Percentiles rank a stretch among this genome's conserved stretches.
These are phyloP conservation scores for Parapsyche elsis DNA, from an alignment of 1,140 invertebrate species.

Conservation along the genomic window DNA sequence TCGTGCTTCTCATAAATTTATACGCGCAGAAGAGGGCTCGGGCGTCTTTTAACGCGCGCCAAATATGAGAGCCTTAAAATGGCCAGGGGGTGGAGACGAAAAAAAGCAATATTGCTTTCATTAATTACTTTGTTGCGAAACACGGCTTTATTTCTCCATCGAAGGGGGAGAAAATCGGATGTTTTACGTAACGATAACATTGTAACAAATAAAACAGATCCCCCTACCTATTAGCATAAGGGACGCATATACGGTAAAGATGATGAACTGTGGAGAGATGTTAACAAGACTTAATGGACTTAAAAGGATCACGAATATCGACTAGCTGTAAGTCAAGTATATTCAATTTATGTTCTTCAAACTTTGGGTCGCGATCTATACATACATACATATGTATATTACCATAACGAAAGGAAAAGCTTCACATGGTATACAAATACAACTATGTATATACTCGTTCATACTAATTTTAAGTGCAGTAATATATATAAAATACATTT, in stretches of 20 bases:
- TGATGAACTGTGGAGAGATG: not conserved
- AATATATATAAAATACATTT: too few relatives aligned
- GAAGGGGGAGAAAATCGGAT: not conserved
- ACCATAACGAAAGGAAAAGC: too few relatives aligned
- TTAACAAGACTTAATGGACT: slow-evolving; percentile 44
- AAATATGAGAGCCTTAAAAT: slow-evolving; percentile 27
- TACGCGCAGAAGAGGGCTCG: slow-evolving; percentile 9
- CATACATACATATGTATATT: too few relatives aligned
- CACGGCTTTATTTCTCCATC: not conserved
- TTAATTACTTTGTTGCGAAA: slow-evolving; percentile 37
- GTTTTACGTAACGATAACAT: too few relatives aligned
- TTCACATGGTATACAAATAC: too few relatives aligned
- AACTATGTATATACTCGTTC: too few relatives aligned
- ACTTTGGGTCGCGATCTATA: too few relatives aligned
- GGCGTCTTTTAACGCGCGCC: slow-evolving; percentile 17
- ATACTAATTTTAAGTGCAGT: too few relatives aligned
- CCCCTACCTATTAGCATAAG: too few relatives aligned
- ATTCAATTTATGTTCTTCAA: not conserved
- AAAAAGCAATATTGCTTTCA: slow-evolving; percentile 34
- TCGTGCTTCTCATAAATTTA: slow-evolving; percentile 40
- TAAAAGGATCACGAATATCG: slow-evolving; percentile 44
- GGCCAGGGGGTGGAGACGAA: not conserved
- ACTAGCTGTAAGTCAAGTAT: not conserved
- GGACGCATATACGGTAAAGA: not conserved
- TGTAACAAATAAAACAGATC: too few relatives aligned